Base-by-base conservation (phyloP, 2,888 invertebrate species). In the Drosophila mimetica region DNA sequence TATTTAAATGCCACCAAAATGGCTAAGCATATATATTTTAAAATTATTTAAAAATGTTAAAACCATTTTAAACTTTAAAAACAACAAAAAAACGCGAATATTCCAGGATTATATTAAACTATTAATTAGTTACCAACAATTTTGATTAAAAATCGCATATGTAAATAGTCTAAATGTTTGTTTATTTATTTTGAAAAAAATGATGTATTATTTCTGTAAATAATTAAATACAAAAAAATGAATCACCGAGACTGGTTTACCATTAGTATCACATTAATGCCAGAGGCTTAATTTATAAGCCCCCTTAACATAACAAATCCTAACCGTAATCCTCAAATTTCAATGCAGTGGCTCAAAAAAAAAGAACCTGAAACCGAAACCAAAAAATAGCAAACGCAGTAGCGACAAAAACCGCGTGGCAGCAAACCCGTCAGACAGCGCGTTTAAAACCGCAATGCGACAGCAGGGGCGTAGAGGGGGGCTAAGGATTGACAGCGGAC, bases 391-490 rank as follows among this genome's bases (percentile, higher is more conserved):
- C n/a, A 16, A 16, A 16, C 22, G 32, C 37, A 51, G n/a, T 28
- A 22, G 66, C 66, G 67, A 30, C 14, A 42, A 54, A 55, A 67
- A 55, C 46, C 54, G 66, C 52, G 32, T 7, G 47, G 9, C 8
- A 7, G 28, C 16, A 20, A 42, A 34, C 36, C 32, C 52, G 67
- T 53, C 67, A 36, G 18, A 18, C 16, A n/a, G 53, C 60, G 77
- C 58, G 66, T 47, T 48, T 14, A 20, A 58, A 77, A 70, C 53
- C 51, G 54, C 58, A 54, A 0, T 41, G 46, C 52, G 48, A 36
- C 59, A 70, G 53, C 30, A 36, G 8, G 7, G 14, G 22, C 22
- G 51, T 13, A 13, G 50, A 37, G 11, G 34, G 44, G 20, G n/a
- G 3, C 16, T 34, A 13, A 28, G 48, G 48, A 34, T 14, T 22